Conservation (phyloP, 2,797 vertebrate genomes). For the Rhinogobio ventralis region DNA sequence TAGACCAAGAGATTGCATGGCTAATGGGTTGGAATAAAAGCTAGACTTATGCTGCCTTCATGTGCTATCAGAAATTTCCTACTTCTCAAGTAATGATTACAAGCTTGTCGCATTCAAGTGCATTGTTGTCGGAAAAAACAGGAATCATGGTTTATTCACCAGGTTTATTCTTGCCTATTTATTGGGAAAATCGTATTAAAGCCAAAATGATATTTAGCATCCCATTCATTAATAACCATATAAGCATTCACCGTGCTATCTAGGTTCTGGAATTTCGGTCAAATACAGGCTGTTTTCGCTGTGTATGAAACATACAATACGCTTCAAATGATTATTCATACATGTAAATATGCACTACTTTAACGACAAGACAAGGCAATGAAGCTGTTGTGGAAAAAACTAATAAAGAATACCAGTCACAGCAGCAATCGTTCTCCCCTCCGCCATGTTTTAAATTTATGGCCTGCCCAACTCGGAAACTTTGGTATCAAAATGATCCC, state of each 20-base stretch:
- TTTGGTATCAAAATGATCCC: not conserved
- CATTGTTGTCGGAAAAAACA: not conserved
- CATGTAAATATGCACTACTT: not conserved
- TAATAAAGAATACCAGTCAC: not conserved
- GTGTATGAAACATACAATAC: not conserved
- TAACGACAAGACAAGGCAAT: not conserved
- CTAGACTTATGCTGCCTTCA: slow-evolving; percentile 2
- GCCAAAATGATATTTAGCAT: not conserved
- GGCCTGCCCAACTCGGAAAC: not conserved
- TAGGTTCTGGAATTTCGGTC: not conserved
- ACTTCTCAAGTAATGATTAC: not conserved
- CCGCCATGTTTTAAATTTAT: not conserved
- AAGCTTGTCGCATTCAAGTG: not conserved
- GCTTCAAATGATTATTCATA: too few species aligned
- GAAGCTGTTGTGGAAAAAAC: not conserved
- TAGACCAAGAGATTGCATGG: slow-evolving; percentile 9
- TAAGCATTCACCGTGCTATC: not conserved
- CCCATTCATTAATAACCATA: not conserved
- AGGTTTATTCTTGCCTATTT: not conserved
- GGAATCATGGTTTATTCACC: not conserved
- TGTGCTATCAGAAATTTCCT: not conserved
- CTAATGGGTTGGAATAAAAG: not conserved
- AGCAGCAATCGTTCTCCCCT: not conserved
- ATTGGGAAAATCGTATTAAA: not conserved
- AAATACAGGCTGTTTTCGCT: not conserved